phyloP scores from a whole-genome alignment of 2,888 invertebrate genomes.

The Drosophila diplacantha region DNA sequence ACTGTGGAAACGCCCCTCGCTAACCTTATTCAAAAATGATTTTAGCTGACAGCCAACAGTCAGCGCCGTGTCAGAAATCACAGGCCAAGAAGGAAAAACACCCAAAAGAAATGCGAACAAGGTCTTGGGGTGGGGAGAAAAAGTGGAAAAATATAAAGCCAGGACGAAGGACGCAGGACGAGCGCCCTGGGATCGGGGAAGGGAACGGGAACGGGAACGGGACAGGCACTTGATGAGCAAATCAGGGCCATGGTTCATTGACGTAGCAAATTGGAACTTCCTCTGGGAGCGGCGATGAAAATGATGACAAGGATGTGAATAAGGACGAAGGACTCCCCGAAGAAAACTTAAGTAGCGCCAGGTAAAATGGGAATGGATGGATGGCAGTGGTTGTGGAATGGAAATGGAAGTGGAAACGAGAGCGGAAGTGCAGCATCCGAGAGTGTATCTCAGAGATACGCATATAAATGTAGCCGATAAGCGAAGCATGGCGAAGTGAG shows the following conservation, averaged over 20 bases:
- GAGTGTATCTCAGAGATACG: slow-evolving; percentile 56
- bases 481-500: slow-evolving; percentile 33
- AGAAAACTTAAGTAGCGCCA: slow-evolving; percentile 51
- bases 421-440: slow-evolving; percentile 45
- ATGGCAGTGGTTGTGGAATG: slow-evolving; percentile 1
- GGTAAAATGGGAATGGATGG: slow-evolving; percentile 37
- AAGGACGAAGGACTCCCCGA: slow-evolving; percentile 47
- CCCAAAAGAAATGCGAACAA: slow-evolving; percentile 23
- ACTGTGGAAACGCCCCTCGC: slow-evolving; percentile 41
- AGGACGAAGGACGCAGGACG: slow-evolving; percentile 21
- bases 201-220: slow-evolving; percentile 3
- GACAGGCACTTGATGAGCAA: slow-evolving; percentile 52
- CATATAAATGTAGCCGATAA: slow-evolving; percentile 64
- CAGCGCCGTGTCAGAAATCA: slow-evolving; percentile 56
- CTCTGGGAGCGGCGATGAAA: slow-evolving; percentile 58
- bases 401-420: slow-evolving; percentile 38
- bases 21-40: slow-evolving; percentile 46
- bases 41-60: slow-evolving; percentile 67
- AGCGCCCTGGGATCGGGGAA: slow-evolving; percentile 19
- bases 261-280: slow-evolving; percentile 75
- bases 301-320: slow-evolving; percentile 19
- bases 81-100: slow-evolving; percentile 16
- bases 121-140: slow-evolving; percentile 17
- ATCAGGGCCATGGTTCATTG: slow-evolving; percentile 71
- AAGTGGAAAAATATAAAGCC: slow-evolving; percentile 16